A percentile compares a stretch with the other conserved stretches of the same genome.
These are phyloP conservation scores for Drosophila sulfurigaster DNA, from an alignment of 1,140 invertebrate genomes.

Conservation along the genomic window DNA sequence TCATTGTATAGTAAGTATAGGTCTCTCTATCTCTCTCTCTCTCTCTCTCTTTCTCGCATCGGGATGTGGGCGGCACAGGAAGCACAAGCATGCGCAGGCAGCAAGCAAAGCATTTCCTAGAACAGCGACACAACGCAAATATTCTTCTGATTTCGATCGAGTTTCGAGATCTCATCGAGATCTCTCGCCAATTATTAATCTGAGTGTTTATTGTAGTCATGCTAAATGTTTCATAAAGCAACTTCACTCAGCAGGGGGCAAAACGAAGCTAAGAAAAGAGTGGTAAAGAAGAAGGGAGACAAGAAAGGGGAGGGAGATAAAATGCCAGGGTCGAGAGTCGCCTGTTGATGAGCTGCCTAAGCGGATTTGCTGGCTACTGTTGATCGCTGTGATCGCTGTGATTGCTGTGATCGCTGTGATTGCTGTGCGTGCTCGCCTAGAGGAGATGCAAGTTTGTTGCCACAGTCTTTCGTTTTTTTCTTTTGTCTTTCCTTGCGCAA, in stretches of 20 bases:
- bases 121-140: background rate
- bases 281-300: too few species aligned
- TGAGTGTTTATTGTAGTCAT: background rate
- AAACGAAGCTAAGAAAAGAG: too few species aligned
- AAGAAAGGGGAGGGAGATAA: too few species aligned
- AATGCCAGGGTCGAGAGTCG: conserved; percentile 38
- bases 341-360: conserved; percentile 20
- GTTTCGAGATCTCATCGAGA: conserved; percentile 3
- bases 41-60: background rate
- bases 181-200: background rate
- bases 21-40: background rate
- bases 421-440: conserved; percentile 29
- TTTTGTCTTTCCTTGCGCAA: background rate
- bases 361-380: conserved; percentile 40
- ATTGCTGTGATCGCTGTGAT: background rate
- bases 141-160: conserved; percentile 9
- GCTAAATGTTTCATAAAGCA: conserved; percentile 1
- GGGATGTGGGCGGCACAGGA: conserved; percentile 44
- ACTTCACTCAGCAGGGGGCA: background rate
- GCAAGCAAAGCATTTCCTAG: conserved; percentile 28
- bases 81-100: conserved; percentile 19
- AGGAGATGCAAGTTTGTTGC: conserved; percentile 27
- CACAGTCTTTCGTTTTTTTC: conserved; percentile 35
- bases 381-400: background rate
- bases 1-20: conserved; percentile 23